Base-by-base conservation (phyloP, 2,113 vertebrate genomes). In the Antennarius striatus region DNA sequence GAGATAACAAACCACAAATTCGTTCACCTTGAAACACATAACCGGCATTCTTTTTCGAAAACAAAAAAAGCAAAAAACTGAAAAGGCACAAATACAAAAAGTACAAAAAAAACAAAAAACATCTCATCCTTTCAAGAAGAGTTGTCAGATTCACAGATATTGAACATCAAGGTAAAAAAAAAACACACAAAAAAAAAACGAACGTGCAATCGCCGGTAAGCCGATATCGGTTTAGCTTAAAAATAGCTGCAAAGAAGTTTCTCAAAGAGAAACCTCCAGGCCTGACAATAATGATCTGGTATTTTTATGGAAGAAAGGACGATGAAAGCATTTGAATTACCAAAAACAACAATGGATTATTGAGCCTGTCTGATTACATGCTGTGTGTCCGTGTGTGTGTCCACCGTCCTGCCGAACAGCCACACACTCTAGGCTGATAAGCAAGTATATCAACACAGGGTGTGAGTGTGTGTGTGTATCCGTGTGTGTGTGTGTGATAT, bases 271-370 rank as follows among this genome's bases (percentile, higher is more conserved):
- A 64, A 15, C 51, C 60, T 61, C 13, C 39, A 61, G 59, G 60
- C 77, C 49, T 46, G 66, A 73, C 64, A 77, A 40, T 73, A 81
- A 68, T 30, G 46, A 64, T 63, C 13, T 15, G 11, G 22, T 78
- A 16, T 82, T 71, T 75, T 58, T 52, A 74, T 63, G 60, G 61
- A 79, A 66, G 72, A 76, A 66, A 58, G 51, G 63, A 53, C 49
- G 32, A 57, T 47, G 64, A 79, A 82, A 3, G 50, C 57, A 57
- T 84, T 72, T 81, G 60, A 77, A 81, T 77, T 39, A 77, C 49
- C 61, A 71, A 77, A 86, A 81, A 84, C 71, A 83, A 85, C 79
- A 87, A 88, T 81, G 68, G 68, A 79, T 71, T 82, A 75, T 84
- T 75, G 81, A 81, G 78, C 72, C 56, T 57, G 71, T 80, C 77